These are phyloP conservation scores for Ichneumoninae sp. DNA, from an alignment of 2,888 invertebrate genomes.

Conservation along the genomic window DNA sequence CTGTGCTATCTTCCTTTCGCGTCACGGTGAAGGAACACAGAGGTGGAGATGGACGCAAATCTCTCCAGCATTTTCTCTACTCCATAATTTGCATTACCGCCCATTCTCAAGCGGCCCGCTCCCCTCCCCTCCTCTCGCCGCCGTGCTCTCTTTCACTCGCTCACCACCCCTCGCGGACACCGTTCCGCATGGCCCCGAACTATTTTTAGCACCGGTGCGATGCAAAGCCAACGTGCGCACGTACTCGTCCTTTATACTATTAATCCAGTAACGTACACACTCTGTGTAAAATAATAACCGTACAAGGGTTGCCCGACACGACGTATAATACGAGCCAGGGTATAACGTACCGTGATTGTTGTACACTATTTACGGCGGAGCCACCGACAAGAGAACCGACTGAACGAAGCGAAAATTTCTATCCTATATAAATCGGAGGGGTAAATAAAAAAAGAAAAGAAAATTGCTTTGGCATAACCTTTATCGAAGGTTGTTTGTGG, in stretches of 20 bases:
- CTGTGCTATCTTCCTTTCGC: not conserved
- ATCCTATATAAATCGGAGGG: conserved; percentile 12
- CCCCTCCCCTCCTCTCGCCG: not conserved
- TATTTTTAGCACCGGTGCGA: conserved; percentile 41
- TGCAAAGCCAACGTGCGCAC: conserved; percentile 27
- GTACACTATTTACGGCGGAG: conserved; percentile 35
- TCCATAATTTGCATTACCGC: conserved; percentile 50
- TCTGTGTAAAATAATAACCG: conserved; percentile 4
- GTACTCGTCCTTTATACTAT: conserved; percentile 40
- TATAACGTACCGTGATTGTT: conserved; percentile 11
- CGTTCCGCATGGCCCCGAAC: conserved; percentile 8
- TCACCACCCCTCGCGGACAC: not conserved
- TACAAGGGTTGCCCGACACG: conserved; percentile 4
- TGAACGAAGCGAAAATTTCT: not conserved
- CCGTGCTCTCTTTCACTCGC: not conserved
- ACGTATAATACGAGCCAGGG: not conserved
- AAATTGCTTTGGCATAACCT: conserved; percentile 9
- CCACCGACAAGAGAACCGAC: conserved; percentile 9
- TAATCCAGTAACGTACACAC: conserved; percentile 10
- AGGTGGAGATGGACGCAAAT: not conserved
- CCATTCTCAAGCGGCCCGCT: conserved; percentile 5
- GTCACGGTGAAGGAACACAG: not conserved
- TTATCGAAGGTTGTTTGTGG: not conserved
- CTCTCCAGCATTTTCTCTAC: conserved; percentile 8
- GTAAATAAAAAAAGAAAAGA: not conserved